Percentiles rank a stretch among this genome's conserved stretches.
Evolutionary conservation across 2,113 vertebrate genomes (phyloP).

Genomic region (Rhea americana): DNA sequence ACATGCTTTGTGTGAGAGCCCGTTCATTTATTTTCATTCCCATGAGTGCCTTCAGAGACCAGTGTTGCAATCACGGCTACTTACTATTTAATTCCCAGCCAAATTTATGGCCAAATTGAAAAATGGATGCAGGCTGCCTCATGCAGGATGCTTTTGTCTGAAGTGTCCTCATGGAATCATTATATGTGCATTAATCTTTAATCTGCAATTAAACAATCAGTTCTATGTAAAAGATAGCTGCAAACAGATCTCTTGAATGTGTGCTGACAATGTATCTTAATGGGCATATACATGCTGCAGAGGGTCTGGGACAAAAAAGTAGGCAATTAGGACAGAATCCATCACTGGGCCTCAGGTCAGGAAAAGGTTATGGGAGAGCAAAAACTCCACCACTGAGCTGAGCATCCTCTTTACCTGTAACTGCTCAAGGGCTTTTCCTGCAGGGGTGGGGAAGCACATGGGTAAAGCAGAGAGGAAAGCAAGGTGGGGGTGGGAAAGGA

Average conservation of each 20-base stretch:
- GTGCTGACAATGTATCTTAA: conserved; percentile 79
- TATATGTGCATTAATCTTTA: conserved; percentile 88
- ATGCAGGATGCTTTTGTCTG: conserved; percentile 82
- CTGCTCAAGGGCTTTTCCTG: background rate
- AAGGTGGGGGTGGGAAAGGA: conserved; percentile 7
- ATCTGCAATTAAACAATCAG: conserved; percentile 89
- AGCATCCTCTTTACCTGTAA: conserved; percentile 43
- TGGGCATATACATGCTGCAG: background rate
- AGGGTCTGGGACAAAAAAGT: conserved; percentile 44
- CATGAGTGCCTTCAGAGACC: conserved; percentile 83
- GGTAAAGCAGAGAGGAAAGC: background rate
- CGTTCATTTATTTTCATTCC: conserved; percentile 93
- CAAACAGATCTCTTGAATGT: conserved; percentile 78
- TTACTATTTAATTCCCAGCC: conserved; percentile 88
- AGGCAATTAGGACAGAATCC: conserved; percentile 74
- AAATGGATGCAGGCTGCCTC: conserved; percentile 84
- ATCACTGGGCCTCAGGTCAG: conserved; percentile 68
- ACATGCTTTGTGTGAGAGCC: conserved; percentile 87
- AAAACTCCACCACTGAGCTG: conserved; percentile 31
- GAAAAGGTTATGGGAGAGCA: conserved; percentile 69
- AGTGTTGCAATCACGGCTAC: conserved; percentile 85
- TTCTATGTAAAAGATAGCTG: conserved; percentile 83
- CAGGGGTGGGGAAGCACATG: background rate
- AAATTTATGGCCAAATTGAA: conserved; percentile 90
- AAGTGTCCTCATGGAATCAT: conserved; percentile 81